These are phyloP conservation scores for Epinotia ramella DNA, from an alignment of 2,888 invertebrate genomes.

Conservation along the genomic window DNA sequence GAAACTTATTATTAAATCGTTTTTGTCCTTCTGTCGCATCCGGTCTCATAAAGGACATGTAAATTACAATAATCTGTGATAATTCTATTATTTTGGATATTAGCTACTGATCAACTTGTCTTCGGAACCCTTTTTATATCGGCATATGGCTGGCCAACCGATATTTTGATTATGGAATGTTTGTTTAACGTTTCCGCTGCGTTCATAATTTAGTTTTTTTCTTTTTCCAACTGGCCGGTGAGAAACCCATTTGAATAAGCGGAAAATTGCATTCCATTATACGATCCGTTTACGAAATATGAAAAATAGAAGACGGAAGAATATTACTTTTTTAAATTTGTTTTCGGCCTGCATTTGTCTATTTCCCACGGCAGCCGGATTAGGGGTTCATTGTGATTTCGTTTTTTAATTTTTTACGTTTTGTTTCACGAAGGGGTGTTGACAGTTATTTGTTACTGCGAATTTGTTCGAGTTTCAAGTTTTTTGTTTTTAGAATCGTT, in stretches of 20 bases:
- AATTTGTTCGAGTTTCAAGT: conserved; percentile 73
- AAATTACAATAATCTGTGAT: conserved; percentile 83
- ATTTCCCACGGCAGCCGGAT: conserved; percentile 82
- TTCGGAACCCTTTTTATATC: conserved; percentile 61
- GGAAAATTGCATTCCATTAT: conserved; percentile 44
- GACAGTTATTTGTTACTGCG: conserved; percentile 83
- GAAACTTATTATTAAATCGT: conserved; percentile 84
- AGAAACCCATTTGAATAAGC: conserved; percentile 39
- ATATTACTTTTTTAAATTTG: conserved; percentile 85
- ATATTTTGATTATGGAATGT: conserved; percentile 67
- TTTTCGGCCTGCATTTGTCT: conserved; percentile 82
- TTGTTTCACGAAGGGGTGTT: conserved; percentile 85
- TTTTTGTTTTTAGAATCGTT: conserved; percentile 77
- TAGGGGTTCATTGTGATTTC: conserved; percentile 77
- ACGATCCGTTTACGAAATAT: conserved; percentile 54
- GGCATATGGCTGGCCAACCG: conserved; percentile 58
- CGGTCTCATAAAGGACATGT: conserved; percentile 81
- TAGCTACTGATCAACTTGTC: conserved; percentile 81
- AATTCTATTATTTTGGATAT: conserved; percentile 81
- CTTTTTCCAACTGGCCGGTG: conserved; percentile 30
- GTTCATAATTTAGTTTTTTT: conserved; percentile 38
- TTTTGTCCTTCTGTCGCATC: conserved; percentile 82
- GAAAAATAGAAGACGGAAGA: conserved; percentile 76
- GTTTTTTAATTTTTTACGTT: conserved; percentile 78
- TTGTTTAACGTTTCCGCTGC: conserved; percentile 42